Evolutionary conservation across 2,888 invertebrate species (phyloP).

Genomic region (Macrosiphum euphorbiae): DNA sequence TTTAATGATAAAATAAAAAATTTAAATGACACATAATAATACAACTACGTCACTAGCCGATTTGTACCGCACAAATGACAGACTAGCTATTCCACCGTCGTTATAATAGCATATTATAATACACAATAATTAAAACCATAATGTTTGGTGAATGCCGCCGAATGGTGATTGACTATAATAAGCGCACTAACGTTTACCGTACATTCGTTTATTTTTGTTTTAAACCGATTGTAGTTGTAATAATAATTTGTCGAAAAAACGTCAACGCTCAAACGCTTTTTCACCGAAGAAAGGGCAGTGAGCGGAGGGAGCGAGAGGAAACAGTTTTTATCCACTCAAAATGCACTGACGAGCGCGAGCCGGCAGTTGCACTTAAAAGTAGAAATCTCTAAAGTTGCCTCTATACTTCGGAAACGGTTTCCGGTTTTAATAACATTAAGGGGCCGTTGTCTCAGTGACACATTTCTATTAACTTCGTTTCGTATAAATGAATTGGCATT

Average conservation of each 20-base stretch:
- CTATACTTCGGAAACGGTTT: conserved; percentile 20
- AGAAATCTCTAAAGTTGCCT: conserved; percentile 32
- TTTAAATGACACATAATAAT: background rate
- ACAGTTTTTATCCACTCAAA: background rate
- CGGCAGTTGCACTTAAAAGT: background rate
- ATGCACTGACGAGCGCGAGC: background rate
- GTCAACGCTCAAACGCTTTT: background rate
- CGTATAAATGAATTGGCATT: conserved; percentile 35
- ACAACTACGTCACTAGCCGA: background rate
- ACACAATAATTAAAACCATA: background rate
- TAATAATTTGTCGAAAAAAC: background rate
- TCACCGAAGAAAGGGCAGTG: background rate
- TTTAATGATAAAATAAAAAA: background rate
- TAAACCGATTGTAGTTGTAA: background rate
- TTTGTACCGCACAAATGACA: background rate
- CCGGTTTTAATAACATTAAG: conserved; percentile 49
- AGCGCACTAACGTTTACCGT: background rate
- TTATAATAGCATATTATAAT: background rate
- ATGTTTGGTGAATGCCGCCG: background rate
- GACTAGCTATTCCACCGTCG: background rate
- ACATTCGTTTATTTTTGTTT: background rate
- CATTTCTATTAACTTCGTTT: conserved; percentile 41
- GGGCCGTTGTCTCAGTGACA: conserved; percentile 24
- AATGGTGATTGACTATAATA: background rate
- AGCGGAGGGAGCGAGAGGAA: background rate